Percentiles rank a stretch among this genome's conserved stretches.
phyloP scores from a whole-genome alignment of 2,888 invertebrate genomes.

The Steromphala cineraria region DNA sequence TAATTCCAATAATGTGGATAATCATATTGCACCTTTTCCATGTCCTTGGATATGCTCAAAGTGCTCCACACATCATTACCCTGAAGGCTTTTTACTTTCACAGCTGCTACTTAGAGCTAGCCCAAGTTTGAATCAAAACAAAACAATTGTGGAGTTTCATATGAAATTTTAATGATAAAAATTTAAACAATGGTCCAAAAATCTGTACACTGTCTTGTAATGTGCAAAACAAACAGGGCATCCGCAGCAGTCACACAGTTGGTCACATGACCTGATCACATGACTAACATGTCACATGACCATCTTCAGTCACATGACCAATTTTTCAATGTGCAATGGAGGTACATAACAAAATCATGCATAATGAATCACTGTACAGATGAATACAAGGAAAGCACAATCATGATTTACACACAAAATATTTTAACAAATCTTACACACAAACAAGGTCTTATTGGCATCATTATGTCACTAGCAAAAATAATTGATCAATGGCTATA shows the following conservation, averaged over 20 bases:
- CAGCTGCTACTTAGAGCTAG: too few species aligned
- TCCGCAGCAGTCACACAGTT: slow-evolving; percentile 3
- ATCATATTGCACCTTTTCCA: too few species aligned
- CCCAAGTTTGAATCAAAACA: too few species aligned
- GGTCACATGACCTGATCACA: neutral
- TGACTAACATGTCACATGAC: neutral
- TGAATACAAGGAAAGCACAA: neutral
- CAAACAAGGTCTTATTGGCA: too few species aligned
- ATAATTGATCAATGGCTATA: too few species aligned
- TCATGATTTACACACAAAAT: neutral
- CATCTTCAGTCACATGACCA: neutral
- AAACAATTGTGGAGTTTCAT: neutral
- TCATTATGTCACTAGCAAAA: too few species aligned
- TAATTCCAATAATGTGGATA: too few species aligned
- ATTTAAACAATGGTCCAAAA: slow-evolving; percentile 21
- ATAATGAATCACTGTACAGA: neutral
- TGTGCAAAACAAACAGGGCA: slow-evolving; percentile 19
- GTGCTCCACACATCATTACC: too few species aligned
- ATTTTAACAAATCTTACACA: too few species aligned
- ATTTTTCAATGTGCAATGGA: slow-evolving; percentile 2
- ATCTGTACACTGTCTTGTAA: neutral
- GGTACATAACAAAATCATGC: neutral
- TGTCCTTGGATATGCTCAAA: too few species aligned
- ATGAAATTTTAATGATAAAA: slow-evolving; percentile 18
- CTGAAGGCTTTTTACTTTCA: too few species aligned